Evolutionary conservation across 2,888 invertebrate genomes (phyloP).

Genomic region (Dorcus parallelipipedus): DNA sequence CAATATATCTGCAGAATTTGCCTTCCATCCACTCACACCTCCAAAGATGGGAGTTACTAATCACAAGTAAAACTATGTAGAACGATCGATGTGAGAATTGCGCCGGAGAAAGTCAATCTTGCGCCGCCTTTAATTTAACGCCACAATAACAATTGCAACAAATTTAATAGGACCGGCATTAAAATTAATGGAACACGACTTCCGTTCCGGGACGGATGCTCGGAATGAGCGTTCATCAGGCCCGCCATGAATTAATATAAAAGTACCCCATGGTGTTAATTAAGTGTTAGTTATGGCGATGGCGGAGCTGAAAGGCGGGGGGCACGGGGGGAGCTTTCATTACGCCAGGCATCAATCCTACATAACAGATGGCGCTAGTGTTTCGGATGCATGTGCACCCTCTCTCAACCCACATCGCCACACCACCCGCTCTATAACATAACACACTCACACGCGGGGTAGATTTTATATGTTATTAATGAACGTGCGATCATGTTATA

Average conservation of each 20-base stretch:
- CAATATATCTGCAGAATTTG: too few species aligned
- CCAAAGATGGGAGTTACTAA: too few species aligned
- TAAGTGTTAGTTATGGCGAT: constrained; percentile 41
- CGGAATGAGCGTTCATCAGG: constrained; percentile 31
- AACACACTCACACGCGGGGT: not conserved
- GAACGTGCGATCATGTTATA: not conserved
- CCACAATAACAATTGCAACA: constrained; percentile 18
- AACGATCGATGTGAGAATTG: too few species aligned
- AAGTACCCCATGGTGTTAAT: constrained; percentile 44
- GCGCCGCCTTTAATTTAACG: not conserved
- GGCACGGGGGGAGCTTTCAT: constrained; percentile 24
- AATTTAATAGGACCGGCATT: constrained; percentile 19
- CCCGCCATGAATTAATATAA: constrained; percentile 36
- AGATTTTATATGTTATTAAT: not conserved
- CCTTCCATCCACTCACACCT: too few species aligned
- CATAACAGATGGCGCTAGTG: constrained; percentile 29
- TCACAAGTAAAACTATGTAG: too few species aligned
- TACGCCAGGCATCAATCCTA: constrained; percentile 29
- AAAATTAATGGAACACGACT: constrained; percentile 21
- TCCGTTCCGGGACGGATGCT: constrained; percentile 26
- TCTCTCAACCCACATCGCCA: not conserved
- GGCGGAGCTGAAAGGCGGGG: constrained; percentile 10
- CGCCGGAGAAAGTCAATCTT: not conserved
- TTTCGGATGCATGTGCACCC: not conserved
- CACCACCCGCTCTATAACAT: not conserved